Evolutionary conservation across 2,888 invertebrate species (phyloP).

Genomic region (Artemia sp.): DNA sequence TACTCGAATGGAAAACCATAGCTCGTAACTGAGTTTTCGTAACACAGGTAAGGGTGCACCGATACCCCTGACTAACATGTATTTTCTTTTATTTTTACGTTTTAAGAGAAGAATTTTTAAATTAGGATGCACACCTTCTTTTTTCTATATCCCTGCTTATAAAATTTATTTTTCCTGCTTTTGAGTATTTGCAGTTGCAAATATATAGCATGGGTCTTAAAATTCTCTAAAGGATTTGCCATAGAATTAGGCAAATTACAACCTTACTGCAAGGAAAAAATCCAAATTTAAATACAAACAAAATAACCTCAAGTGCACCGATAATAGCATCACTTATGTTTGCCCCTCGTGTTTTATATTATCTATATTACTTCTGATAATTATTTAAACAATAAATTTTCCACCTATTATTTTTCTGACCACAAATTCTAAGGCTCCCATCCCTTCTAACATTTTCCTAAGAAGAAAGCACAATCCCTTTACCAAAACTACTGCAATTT

Average conservation of each 20-base stretch:
- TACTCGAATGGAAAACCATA: background rate
- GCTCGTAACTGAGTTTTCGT: background rate
- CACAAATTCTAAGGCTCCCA: background rate
- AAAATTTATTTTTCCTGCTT: background rate
- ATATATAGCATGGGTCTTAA: no score
- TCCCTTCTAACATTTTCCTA: background rate
- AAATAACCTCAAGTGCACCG: background rate
- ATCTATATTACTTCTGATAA: background rate
- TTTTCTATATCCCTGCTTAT: conserved; percentile 1
- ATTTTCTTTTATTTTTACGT: no score
- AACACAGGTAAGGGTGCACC: no score
- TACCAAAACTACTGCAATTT: background rate
- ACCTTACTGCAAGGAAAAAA: background rate
- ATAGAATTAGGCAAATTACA: background rate
- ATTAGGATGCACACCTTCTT: background rate
- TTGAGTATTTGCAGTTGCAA: no score
- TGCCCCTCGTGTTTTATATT: background rate
- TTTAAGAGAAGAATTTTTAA: no score
- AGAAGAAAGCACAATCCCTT: background rate
- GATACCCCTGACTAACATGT: no score
- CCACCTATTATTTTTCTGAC: background rate
- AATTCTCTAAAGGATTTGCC: no score
- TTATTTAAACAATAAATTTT: background rate
- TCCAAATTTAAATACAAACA: background rate
- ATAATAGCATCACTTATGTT: background rate